A percentile compares a stretch with the other conserved stretches of the same genome.
Evolutionary conservation across 2,888 invertebrate genomes (phyloP).

Genomic region (Cerceris ruficornis): DNA sequence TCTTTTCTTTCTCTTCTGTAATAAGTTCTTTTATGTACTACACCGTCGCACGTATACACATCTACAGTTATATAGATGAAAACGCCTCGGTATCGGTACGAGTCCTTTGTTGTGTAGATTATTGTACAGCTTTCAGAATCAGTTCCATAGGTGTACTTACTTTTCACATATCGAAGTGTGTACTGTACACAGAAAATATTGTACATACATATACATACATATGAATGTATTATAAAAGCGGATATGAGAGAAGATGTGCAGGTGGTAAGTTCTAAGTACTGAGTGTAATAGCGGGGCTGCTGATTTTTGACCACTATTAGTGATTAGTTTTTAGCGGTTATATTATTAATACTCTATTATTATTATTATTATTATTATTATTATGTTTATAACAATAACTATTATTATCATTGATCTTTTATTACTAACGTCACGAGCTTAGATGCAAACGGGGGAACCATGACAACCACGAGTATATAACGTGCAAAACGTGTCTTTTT

Average conservation of each 20-base stretch:
- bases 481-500: slow-evolving; percentile 17
- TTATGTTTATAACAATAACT: slow-evolving; percentile 10
- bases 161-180: slow-evolving; percentile 70
- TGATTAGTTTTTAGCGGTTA: slow-evolving; percentile 62
- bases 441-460: slow-evolving; percentile 72
- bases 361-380: slow-evolving; percentile 21
- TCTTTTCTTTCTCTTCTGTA: neutral
- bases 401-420: slow-evolving; percentile 18
- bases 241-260: slow-evolving; percentile 41
- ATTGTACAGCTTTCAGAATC: slow-evolving; percentile 63
- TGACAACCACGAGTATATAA: slow-evolving; percentile 66
- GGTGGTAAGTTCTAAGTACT: slow-evolving; percentile 55
- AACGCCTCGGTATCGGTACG: slow-evolving; percentile 26
- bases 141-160: slow-evolving; percentile 75
- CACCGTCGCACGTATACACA: slow-evolving; percentile 6
- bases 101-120: slow-evolving; percentile 43
- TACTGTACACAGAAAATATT: slow-evolving; percentile 64
- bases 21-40: slow-evolving; percentile 11
- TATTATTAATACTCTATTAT: slow-evolving; percentile 29
- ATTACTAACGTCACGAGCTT: slow-evolving; percentile 53
- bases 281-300: slow-evolving; percentile 70
- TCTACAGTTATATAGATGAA: slow-evolving; percentile 8
- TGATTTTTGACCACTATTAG: slow-evolving; percentile 64
- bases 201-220: slow-evolving; percentile 57
- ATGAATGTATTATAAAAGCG: slow-evolving; percentile 60